These are phyloP conservation scores for Diacarnus erythraeanus DNA, from an alignment of 37 sponge, comb jelly and placozoan species.

Conservation along the genomic window DNA sequence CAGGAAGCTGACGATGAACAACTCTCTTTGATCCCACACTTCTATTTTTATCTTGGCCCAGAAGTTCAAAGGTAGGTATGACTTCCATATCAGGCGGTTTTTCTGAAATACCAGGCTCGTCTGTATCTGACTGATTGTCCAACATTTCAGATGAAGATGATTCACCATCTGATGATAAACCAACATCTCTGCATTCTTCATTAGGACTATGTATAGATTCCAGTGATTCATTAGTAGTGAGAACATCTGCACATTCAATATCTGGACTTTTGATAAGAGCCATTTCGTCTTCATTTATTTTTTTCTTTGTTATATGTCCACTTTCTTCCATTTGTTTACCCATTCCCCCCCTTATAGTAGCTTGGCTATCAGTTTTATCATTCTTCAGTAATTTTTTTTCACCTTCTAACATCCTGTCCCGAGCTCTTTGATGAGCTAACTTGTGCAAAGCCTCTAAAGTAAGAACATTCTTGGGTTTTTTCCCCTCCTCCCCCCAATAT, in stretches of 20 bases:
- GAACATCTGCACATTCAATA: no score
- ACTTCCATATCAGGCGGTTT: not conserved
- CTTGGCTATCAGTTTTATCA: not conserved
- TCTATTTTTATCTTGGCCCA: not conserved
- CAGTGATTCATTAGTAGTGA: not conserved
- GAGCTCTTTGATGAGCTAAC: constrained; percentile 16
- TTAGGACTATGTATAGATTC: not conserved
- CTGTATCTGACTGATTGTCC: not conserved
- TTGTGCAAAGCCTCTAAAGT: constrained; percentile 11
- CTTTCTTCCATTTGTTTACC: not conserved
- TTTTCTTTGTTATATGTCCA: not conserved
- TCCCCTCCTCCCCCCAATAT: constrained; percentile 8
- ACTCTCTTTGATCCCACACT: not conserved
- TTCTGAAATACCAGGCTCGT: not conserved
- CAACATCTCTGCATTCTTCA: constrained; percentile 5
- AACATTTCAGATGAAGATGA: not conserved
- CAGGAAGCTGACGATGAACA: constrained; percentile 49
- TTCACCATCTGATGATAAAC: not conserved
- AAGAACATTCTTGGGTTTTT: not conserved
- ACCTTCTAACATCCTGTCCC: no score
- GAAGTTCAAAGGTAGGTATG: not conserved
- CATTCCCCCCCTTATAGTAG: not conserved
- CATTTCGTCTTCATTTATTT: no score
- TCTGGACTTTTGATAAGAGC: no score
- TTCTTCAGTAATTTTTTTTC: no score